Evolutionary conservation across 2,797 vertebrate species (phyloP), one percentile per base, ranked within the genome.

Genomic region (Leptoclinus maculatus): DNA sequence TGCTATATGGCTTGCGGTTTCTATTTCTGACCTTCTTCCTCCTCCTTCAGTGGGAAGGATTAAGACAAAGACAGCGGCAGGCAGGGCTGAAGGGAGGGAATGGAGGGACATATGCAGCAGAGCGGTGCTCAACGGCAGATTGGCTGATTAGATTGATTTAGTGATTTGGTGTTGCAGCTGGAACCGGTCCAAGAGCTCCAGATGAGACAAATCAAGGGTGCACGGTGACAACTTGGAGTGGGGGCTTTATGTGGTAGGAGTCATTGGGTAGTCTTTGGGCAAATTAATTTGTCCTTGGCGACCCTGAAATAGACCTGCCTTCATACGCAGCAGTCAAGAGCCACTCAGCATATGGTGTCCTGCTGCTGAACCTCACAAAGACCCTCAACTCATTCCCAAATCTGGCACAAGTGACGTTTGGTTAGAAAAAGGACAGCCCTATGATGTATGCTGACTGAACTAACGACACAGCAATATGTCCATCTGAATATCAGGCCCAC

Each of bases 101-200:
- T 11, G 10, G 68, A 2, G 78, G 41, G 38, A 64, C 75, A 80
- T 77, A 87, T 84, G 82, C 74, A 84, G 87, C 45, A 5, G 58
- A 91, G 86, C 79, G 14, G 70, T 77, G 71, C 83, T 88, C 89
- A 83, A 80, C 75, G 62, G 73, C 81, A 91, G 84, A 89, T 90
- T 88, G 90, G 66, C 85, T 93, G 91, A 93, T 95, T 91, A 87
- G 66, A 91, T 88, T 90, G 91, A 93, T 91, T 93, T 88, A 88
- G 83, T 83, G 86, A 94, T 92, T 90, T 86, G 82, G 57, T 80
- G 69, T 79, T 92, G 87, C 83, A 86, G 90, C 87, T 91, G 89
- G 88, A 92, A 83, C 71, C 29, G 83, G 78, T 83, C 83, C 88
- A 92, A 73, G 69, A 83, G 66, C 81, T 87, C 76, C 86, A 92